Base-by-base conservation (phyloP, 2,113 vertebrate genomes). In the Brienomyrus longianalis region DNA sequence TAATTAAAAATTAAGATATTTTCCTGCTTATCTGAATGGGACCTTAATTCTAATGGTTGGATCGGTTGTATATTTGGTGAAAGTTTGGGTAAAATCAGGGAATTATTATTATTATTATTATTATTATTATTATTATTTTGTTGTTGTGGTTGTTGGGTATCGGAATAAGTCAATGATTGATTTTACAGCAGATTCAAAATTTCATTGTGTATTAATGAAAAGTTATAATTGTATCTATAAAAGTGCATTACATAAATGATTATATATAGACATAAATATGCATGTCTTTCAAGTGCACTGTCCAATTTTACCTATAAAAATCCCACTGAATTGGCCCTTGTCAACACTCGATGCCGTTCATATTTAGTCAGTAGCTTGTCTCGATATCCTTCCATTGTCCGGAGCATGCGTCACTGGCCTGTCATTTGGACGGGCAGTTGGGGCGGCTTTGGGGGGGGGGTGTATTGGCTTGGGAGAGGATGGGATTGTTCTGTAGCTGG, bases 311-410 rank as follows among this genome's bases (percentile, higher is more conserved):
- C 27, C 54, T 66, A 47, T 88, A 62, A 88, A 88, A 35, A 45
- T 54, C 39, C 54, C 23, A 39, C 48, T n/a, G n/a, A 48, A 80
- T 89, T 84, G 43, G 52, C 77, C 94, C 94, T 95, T 94, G 92
- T 96, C 95, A 94, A 70, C 2, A 95, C 95, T 95, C 95, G 90
- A 92, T 95, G 96, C 96, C 93, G 94, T 95, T 95, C 94, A 96
- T 94, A 96, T 96, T 96, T 94, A 95, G 96, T 96, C 96, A 96
- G 96, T 95, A 93, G 96, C 96, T 95, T 96, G 96, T 95, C 95
- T 97, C 95, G 94, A 97, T 98, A 98, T 99, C 98, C 98, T 98
- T 96, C 98, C 95, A 99, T 99, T 99, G 98, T 99, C 97, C 97
- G 91, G 95, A 94, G 95, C 94, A 95, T 98, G 97, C 97, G 98